Percentiles rank a stretch among this genome's conserved stretches.
These are phyloP conservation scores for Hippocampus zosterae DNA, from an alignment of 2,113 vertebrate species.

Conservation along the genomic window DNA sequence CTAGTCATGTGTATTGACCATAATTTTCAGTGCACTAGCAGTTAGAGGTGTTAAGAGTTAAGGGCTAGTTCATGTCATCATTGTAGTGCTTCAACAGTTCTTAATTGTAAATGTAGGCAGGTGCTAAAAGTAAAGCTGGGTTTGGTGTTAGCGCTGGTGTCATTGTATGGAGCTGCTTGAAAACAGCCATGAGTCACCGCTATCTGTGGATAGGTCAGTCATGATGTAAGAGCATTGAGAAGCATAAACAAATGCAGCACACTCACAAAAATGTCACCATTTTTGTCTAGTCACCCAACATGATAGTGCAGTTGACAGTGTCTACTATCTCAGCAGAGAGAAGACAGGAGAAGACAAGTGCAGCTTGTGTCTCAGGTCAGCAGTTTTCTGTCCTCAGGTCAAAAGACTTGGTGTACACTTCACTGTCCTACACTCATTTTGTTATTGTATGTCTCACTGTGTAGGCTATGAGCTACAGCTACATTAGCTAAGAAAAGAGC, in stretches of 20 bases:
- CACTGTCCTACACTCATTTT: slow-evolving; percentile 63
- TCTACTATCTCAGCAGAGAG: slow-evolving; percentile 82
- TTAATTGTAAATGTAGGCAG: neutral
- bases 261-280: slow-evolving; percentile 30
- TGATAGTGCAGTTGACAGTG: slow-evolving; percentile 75
- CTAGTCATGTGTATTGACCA: neutral
- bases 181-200: slow-evolving; percentile 8
- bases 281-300: slow-evolving; percentile 36
- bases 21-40: neutral
- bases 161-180: slow-evolving; percentile 37
- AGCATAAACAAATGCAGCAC: slow-evolving; percentile 16
- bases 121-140: slow-evolving; percentile 32
- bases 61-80: neutral
- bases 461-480: slow-evolving; percentile 52
- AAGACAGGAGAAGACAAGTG: slow-evolving; percentile 80
- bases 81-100: neutral
- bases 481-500: slow-evolving; percentile 51
- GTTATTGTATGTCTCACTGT: slow-evolving; percentile 63
- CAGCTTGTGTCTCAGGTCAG: slow-evolving; percentile 83
- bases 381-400: slow-evolving; percentile 74
- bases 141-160: slow-evolving; percentile 40
- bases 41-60: neutral
- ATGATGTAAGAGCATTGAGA: slow-evolving; percentile 23
- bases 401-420: slow-evolving; percentile 67
- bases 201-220: slow-evolving; percentile 23